Evolutionary conservation across 2,797 vertebrate genomes (phyloP).

Genomic region (Sternarchorhynchus goeldii): DNA sequence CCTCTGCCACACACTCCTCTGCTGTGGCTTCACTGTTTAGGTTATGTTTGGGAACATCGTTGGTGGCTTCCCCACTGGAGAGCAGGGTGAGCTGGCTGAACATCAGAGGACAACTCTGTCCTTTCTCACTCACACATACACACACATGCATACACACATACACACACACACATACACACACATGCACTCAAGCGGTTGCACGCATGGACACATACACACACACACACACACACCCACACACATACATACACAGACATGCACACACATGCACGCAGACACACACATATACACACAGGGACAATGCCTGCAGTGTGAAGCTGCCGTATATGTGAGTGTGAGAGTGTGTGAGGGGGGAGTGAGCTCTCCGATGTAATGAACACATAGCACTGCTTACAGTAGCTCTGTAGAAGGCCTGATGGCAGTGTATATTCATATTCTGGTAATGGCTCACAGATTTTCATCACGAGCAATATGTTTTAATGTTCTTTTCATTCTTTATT

Average conservation of each 20-base stretch:
- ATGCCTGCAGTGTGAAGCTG: constrained; percentile 15
- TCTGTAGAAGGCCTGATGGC: constrained; percentile 14
- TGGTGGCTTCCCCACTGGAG: constrained; percentile 28
- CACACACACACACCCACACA: neutral
- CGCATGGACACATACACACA: neutral
- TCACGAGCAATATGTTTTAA: constrained; percentile 13
- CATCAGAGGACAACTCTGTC: constrained; percentile 37
- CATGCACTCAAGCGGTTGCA: neutral
- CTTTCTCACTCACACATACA: neutral
- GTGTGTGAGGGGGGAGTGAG: constrained; percentile 6
- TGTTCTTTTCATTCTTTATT: constrained; percentile 24
- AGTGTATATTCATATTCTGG: constrained; percentile 35
- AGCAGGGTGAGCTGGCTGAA: constrained; percentile 13
- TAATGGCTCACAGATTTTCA: constrained; percentile 35
- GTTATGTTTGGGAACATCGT: constrained; percentile 50
- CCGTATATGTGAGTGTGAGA: constrained; percentile 11
- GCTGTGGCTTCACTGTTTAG: constrained; percentile 37
- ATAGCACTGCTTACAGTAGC: constrained; percentile 39
- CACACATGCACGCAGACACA: neutral
- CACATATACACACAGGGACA: neutral
- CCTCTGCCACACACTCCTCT: constrained; percentile 12
- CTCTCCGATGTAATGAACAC: constrained; percentile 9
- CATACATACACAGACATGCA: neutral
- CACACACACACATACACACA: neutral
- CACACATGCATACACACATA: neutral